phyloP scores from a whole-genome alignment of 2,113 vertebrate species.

The Dasyornis broadbenti region DNA sequence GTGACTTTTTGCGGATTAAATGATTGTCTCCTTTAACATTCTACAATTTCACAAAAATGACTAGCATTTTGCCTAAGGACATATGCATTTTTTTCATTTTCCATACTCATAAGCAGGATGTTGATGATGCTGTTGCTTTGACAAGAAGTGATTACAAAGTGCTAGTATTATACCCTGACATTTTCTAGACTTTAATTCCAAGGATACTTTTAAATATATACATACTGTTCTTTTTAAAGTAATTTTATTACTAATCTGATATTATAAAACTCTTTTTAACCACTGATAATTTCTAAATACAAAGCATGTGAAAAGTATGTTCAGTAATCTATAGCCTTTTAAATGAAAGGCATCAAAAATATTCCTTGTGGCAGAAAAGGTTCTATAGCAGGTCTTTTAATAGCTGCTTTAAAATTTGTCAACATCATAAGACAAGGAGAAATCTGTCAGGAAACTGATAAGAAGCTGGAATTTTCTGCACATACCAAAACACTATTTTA shows the following conservation, averaged over 20 bases:
- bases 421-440: slow-evolving; percentile 17
- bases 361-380: slow-evolving; percentile 60
- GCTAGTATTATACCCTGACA: slow-evolving; percentile 69
- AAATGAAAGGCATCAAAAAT: slow-evolving; percentile 71
- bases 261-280: slow-evolving; percentile 73
- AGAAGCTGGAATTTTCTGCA: slow-evolving; percentile 33
- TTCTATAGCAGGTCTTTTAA: slow-evolving; percentile 49
- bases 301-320: slow-evolving; percentile 69
- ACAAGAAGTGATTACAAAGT: slow-evolving; percentile 73
- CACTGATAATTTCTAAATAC: slow-evolving; percentile 68
- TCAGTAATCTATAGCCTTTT: slow-evolving; percentile 64
- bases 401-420: slow-evolving; percentile 18
- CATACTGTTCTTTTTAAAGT: slow-evolving; percentile 64
- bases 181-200: slow-evolving; percentile 68
- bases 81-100: neutral
- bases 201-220: slow-evolving; percentile 68
- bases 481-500: slow-evolving; percentile 39
- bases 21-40: slow-evolving; percentile 74
- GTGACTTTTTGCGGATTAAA: slow-evolving; percentile 20
- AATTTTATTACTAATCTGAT: slow-evolving; percentile 68
- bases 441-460: slow-evolving; percentile 25
- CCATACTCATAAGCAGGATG: slow-evolving; percentile 38
- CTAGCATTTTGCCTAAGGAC: slow-evolving; percentile 43
- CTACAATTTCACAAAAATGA: slow-evolving; percentile 55
- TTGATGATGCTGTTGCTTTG: slow-evolving; percentile 5